phyloP scores from a whole-genome alignment of 2,113 vertebrate species.

The Cichladusa arquata region DNA sequence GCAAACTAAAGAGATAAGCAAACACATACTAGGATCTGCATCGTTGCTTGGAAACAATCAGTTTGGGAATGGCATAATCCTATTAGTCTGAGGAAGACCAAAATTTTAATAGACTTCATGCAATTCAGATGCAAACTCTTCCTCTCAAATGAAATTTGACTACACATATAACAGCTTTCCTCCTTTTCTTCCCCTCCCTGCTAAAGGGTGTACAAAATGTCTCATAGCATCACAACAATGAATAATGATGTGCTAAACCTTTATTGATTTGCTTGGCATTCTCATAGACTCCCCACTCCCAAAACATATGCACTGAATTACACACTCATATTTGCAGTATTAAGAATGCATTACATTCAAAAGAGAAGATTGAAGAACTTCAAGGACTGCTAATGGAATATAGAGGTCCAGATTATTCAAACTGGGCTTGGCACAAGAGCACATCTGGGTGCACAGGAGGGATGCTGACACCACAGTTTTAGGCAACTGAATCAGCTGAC shows the following conservation, averaged over 20 bases:
- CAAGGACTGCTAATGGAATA: background rate
- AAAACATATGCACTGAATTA: constrained; percentile 19
- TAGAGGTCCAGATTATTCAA: background rate
- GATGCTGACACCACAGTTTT: background rate
- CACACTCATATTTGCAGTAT: background rate
- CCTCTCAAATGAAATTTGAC: constrained; percentile 47
- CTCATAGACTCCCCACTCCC: background rate
- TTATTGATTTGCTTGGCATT: constrained; percentile 38
- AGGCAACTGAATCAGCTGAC: background rate
- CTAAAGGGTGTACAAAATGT: background rate
- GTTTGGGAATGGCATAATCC: constrained; percentile 60
- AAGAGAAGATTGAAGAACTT: background rate
- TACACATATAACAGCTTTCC: background rate
- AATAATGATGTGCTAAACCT: constrained; percentile 31
- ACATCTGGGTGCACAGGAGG: background rate
- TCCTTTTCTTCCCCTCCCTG: background rate
- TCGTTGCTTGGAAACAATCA: constrained; percentile 72
- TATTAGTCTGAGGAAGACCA: constrained; percentile 33
- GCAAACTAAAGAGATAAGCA: constrained; percentile 48
- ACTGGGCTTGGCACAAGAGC: background rate
- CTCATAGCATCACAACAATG: background rate
- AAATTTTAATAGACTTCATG: constrained; percentile 62
- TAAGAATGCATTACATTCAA: background rate
- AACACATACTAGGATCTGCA: constrained; percentile 33
- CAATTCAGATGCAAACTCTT: constrained; percentile 46